These are phyloP conservation scores for Cryptophagus acutangulus DNA, from an alignment of 2,888 invertebrate species.

Conservation along the genomic window DNA sequence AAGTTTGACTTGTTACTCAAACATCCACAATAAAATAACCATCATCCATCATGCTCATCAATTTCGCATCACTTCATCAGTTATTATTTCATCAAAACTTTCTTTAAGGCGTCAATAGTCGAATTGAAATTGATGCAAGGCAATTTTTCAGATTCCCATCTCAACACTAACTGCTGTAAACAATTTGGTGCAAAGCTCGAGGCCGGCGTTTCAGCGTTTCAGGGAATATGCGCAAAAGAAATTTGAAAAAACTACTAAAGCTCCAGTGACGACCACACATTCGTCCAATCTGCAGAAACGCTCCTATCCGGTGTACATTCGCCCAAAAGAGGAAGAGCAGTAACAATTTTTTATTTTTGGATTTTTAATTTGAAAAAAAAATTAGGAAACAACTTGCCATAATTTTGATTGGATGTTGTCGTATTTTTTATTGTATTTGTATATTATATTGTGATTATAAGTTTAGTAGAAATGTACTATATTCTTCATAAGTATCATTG, in stretches of 20 bases:
- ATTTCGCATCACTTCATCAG: constrained; percentile 7
- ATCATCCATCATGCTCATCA: not conserved
- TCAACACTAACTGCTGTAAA: constrained; percentile 42
- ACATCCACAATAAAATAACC: not conserved
- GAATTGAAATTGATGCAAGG: not conserved
- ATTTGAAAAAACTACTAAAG: constrained; percentile 24
- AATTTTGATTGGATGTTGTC: too few species aligned
- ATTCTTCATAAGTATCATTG: too few species aligned
- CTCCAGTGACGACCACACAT: constrained; percentile 17
- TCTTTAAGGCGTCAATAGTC: constrained; percentile 6
- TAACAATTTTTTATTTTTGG: too few species aligned
- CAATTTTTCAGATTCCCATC: constrained; percentile 42
- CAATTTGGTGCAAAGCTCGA: constrained; percentile 41
- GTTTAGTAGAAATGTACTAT: too few species aligned
- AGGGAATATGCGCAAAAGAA: constrained; percentile 34
- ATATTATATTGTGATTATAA: too few species aligned
- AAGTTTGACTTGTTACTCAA: constrained; percentile 20
- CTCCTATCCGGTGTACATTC: constrained; percentile 24
- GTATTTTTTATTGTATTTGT: too few species aligned
- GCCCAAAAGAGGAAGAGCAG: constrained; percentile 19
- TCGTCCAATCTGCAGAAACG: constrained; percentile 22
- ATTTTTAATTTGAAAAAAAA: too few species aligned
- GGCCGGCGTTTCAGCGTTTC: constrained; percentile 39
- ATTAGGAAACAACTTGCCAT: too few species aligned
- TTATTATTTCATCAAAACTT: constrained; percentile 1